Base-by-base conservation (phyloP, 2,113 vertebrate species). In the Redunca redunca region DNA sequence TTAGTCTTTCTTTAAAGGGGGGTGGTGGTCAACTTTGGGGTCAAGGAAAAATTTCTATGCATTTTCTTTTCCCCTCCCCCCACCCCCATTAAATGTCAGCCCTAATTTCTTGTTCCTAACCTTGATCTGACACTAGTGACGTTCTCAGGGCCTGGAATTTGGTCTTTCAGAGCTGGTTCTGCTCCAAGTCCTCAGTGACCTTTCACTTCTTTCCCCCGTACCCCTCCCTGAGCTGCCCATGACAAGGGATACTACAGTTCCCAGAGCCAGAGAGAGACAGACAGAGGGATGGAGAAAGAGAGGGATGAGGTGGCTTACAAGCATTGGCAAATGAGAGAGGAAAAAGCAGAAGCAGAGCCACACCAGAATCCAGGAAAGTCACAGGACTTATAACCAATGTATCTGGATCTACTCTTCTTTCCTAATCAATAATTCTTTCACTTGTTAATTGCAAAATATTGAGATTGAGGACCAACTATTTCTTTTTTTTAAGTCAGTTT, bases 91-190 rank as follows among this genome's bases (percentile, higher is more conserved):
- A 36, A 40, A 58, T 2, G 4, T 30, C 95, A 94, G 64, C 48
- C 33, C 40, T 7, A 1, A 46, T 82, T 92, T 92, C 86, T 91
- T 30, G 36, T 58, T 48, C 33, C 78, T 28, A 74, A 26, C 52
- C 89, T 95, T 57, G 53, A 60, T 14, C 52, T 86, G 83, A 96
- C 33, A 15, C 67, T 28, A 77, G 77, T 55, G 92, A 93, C 83
- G 3, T 88, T 96, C 97, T 97, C 89, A 84, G 83, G 52, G 89
- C 50, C 92, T 91, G 57, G 97, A 91, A 92, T 94, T 87, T 48
- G 28, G 55, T 71, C 80, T 96, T 82, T 96, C 85, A 60, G 78
- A 95, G 77, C 81, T 82, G 58, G 86, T 74, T 90, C 60, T 95
- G 88, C 57, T 57, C 87, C 71, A 90, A 19, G 21, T n/a, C 48